Conservation (phyloP, 2,797 vertebrate genomes). For the Serranus cabrilla region DNA sequence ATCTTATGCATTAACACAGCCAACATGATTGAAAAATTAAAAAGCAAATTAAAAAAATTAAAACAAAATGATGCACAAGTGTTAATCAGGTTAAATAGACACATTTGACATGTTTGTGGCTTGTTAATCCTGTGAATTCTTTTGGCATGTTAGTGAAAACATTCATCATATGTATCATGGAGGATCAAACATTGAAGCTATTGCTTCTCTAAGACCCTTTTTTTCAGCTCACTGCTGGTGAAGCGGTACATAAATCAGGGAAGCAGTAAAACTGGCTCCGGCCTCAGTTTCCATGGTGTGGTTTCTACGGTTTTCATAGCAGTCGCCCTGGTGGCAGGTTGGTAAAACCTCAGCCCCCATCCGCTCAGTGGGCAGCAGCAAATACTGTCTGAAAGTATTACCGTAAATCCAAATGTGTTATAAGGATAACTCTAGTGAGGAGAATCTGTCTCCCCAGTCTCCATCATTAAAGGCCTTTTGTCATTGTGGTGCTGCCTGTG, state of each 20-base stretch:
- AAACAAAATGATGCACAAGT: no score
- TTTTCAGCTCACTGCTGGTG: background rate
- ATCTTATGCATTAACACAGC: no score
- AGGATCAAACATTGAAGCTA: no score
- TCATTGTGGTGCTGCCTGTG: background rate
- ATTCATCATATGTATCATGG: no score
- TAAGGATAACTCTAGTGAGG: background rate
- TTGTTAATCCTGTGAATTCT: background rate
- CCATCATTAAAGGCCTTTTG: background rate
- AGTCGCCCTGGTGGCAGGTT: background rate
- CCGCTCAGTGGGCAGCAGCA: background rate
- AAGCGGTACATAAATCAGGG: background rate
- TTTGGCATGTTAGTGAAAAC: background rate
- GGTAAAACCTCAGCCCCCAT: conserved; percentile 1
- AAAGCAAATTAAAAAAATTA: no score
- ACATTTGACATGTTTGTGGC: background rate
- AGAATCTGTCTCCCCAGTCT: background rate
- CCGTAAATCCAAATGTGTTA: background rate
- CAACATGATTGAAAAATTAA: no score
- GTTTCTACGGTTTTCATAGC: conserved; percentile 1
- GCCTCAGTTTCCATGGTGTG: background rate
- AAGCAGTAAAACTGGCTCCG: background rate
- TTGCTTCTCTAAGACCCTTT: no score
- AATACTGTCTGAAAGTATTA: background rate
- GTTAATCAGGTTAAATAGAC: background rate